A percentile compares a stretch with the other conserved stretches of the same genome.
Conservation (phyloP, 2,888 invertebrate genomes). For the Helicoverpa assulta region DNA sequence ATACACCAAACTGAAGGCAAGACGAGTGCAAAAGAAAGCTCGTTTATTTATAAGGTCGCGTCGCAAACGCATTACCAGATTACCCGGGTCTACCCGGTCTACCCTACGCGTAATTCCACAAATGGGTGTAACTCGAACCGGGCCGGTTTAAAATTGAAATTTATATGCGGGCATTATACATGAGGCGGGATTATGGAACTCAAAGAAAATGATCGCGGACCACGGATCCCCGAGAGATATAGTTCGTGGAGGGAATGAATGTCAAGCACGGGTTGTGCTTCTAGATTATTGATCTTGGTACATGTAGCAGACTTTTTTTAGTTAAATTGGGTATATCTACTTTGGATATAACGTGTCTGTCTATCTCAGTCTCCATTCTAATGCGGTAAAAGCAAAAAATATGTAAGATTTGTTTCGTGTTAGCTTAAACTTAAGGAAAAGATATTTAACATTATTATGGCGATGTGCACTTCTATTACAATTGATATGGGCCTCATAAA, state of each 20-base stretch:
- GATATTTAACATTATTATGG: no score
- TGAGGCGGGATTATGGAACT: slow-evolving; percentile 81
- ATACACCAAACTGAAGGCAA: slow-evolving; percentile 40
- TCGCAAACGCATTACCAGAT: slow-evolving; percentile 82
- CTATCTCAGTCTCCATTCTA: no score
- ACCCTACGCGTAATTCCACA: slow-evolving; percentile 82
- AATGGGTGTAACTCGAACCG: slow-evolving; percentile 87
- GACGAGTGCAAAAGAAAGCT: slow-evolving; percentile 64
- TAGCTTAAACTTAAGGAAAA: no score
- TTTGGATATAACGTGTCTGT: no score
- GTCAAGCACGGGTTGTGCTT: slow-evolving; percentile 22
- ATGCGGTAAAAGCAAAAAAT: no score
- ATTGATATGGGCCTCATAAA: no score
- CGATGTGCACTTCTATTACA: no score
- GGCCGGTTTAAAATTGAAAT: slow-evolving; percentile 89
- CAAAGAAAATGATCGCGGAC: slow-evolving; percentile 65
- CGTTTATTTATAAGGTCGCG: slow-evolving; percentile 77
- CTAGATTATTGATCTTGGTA: slow-evolving; percentile 36
- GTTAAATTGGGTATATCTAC: no score
- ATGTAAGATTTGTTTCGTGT: no score
- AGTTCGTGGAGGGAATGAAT: slow-evolving; percentile 55
- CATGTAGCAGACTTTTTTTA: no score
- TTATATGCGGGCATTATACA: slow-evolving; percentile 89
- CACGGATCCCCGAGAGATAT: slow-evolving; percentile 66
- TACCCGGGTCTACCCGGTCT: slow-evolving; percentile 62